Evolutionary conservation across 2,888 invertebrate species (phyloP).

Genomic region (Lacanobia wlatinum): DNA sequence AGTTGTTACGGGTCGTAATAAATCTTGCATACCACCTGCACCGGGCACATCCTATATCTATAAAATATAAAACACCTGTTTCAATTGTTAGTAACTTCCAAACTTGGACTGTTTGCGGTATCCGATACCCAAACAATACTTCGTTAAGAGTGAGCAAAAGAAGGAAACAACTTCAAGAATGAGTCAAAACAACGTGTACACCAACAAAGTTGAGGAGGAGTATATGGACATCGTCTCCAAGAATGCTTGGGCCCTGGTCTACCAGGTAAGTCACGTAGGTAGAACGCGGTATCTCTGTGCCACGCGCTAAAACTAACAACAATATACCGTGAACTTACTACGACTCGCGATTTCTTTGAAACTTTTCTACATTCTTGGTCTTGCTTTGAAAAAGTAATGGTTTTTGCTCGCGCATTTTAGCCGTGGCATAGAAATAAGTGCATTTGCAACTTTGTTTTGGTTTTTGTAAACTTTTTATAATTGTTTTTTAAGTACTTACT

Average conservation of each 20-base stretch:
- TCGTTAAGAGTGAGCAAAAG: conserved; percentile 55
- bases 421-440: conserved; percentile 48
- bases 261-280: conserved; percentile 91
- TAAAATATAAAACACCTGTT: conserved; percentile 14
- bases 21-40: conserved; percentile 31
- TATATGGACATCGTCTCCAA: conserved; percentile 93
- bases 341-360: conserved; percentile 33
- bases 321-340: conserved; percentile 30
- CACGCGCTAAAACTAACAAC: conserved; percentile 75
- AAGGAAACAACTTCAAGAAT: conserved; percentile 56
- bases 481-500: neutral
- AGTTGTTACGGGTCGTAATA: conserved; percentile 45
- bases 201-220: conserved; percentile 92
- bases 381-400: neutral
- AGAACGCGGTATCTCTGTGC: conserved; percentile 73
- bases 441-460: conserved; percentile 32
- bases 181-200: conserved; percentile 67
- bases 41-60: conserved; percentile 25
- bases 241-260: conserved; percentile 93
- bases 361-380: conserved; percentile 16
- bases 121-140: conserved; percentile 64
- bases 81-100: conserved; percentile 47
- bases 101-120: conserved; percentile 60
- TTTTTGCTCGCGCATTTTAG: conserved; percentile 40
- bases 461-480: neutral